Evolutionary conservation across 2,113 vertebrate species (phyloP).

Genomic region (Progne subis): DNA sequence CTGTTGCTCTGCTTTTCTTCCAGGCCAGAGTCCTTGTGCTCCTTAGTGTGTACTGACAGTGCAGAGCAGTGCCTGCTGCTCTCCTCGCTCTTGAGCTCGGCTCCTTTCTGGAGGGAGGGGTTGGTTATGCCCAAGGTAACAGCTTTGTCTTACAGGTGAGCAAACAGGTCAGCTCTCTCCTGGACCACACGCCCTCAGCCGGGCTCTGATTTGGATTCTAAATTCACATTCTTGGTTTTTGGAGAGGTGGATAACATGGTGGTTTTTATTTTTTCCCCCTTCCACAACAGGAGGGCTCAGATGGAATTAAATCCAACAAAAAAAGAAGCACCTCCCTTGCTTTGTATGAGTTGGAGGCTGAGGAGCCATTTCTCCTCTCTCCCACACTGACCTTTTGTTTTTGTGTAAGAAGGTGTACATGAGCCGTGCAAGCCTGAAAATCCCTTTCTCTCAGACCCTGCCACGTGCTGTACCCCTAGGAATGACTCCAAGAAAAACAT

Average conservation of each 20-base stretch:
- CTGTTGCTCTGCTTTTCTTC: constrained; percentile 33
- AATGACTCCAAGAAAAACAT: neutral
- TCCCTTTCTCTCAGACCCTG: neutral
- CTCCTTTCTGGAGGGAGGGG: neutral
- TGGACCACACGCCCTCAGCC: neutral
- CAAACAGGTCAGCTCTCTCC: constrained; percentile 1
- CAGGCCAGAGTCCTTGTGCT: neutral
- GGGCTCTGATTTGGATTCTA: neutral
- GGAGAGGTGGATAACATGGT: neutral
- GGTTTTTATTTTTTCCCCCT: neutral
- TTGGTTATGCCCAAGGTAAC: constrained; percentile 22
- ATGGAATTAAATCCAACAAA: neutral
- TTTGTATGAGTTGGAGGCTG: neutral
- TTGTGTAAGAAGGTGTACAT: neutral
- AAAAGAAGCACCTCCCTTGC: neutral
- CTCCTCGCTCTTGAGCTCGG: neutral
- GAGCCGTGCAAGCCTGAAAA: neutral
- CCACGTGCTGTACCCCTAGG: neutral
- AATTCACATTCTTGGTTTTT: neutral
- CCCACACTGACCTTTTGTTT: constrained; percentile 55
- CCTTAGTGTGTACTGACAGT: neutral
- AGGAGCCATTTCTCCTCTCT: constrained; percentile 53
- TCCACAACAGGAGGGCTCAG: neutral
- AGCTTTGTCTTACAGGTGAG: neutral
- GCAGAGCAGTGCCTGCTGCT: constrained; percentile 4